Conservation (phyloP, 2,113 vertebrate genomes). For the Prionailurus bengalensis region DNA sequence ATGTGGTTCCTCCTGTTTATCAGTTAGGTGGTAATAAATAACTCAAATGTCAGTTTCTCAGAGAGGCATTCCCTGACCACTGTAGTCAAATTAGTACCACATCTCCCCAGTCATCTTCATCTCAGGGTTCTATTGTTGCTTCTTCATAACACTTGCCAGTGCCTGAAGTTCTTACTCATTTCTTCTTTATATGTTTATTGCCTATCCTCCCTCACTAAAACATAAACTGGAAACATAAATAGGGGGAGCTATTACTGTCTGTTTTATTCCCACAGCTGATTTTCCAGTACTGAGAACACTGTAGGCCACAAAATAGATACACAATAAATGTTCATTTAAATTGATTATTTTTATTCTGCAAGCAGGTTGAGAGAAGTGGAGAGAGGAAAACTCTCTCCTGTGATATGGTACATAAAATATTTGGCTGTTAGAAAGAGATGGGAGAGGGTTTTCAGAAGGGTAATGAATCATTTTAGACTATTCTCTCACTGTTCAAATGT, state of each 20-base stretch:
- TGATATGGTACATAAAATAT: neutral
- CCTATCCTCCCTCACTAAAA: neutral
- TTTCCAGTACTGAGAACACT: neutral
- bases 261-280: neutral
- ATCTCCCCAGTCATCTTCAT: neutral
- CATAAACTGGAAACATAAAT: neutral
- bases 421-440: neutral
- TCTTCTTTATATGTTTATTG: conserved; percentile 4
- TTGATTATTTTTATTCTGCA: conserved; percentile 37
- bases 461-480: neutral
- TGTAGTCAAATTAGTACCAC: neutral
- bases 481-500: neutral
- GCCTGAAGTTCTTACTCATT: neutral
- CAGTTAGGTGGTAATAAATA: neutral
- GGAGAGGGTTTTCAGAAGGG: neutral
- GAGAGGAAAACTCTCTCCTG: neutral
- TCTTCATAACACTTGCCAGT: neutral
- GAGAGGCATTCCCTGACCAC: neutral
- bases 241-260: neutral
- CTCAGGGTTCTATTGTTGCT: neutral
- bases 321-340: conserved; percentile 9
- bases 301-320: neutral
- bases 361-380: neutral
- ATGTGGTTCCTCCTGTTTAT: neutral
- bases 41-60: conserved; percentile 15